Evolutionary conservation across 2,888 invertebrate species (phyloP).

Genomic region (Pollenia labialis): DNA sequence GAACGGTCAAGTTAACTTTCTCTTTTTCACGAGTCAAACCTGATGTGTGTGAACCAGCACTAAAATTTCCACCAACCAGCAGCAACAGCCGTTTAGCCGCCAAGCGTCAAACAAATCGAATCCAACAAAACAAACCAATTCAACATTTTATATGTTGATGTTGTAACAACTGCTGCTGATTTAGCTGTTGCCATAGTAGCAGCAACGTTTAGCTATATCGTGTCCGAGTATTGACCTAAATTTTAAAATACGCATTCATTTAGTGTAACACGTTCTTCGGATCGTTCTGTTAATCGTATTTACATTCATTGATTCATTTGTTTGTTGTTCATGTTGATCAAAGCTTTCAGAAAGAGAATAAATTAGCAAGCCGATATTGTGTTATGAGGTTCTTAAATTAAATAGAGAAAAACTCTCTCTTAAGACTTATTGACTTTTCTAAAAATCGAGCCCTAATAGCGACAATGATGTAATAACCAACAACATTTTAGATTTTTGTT

Average conservation of each 20-base stretch:
- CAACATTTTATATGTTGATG: slow-evolving; percentile 22
- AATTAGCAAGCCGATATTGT: background rate
- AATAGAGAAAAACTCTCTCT: background rate
- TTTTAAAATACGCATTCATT: slow-evolving; percentile 45
- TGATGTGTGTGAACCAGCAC: background rate
- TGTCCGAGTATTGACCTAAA: slow-evolving; percentile 59
- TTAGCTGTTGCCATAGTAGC: background rate
- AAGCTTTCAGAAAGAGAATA: background rate
- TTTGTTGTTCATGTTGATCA: slow-evolving; percentile 23
- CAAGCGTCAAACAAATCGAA: slow-evolving; percentile 30
- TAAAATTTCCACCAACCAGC: background rate
- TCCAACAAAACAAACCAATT: slow-evolving; percentile 8
- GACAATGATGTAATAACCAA: too few species aligned
- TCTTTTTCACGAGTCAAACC: too few species aligned
- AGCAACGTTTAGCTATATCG: slow-evolving; percentile 12
- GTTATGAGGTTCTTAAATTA: background rate
- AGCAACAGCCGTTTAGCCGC: slow-evolving; percentile 39
- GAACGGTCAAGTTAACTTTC: too few species aligned
- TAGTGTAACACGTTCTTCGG: background rate
- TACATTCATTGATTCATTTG: slow-evolving; percentile 4
- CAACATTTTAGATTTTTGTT: too few species aligned
- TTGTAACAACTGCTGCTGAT: background rate
- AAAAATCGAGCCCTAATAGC: too few species aligned
- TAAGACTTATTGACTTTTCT: too few species aligned
- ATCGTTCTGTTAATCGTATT: background rate